Conservation (phyloP, 1,140 invertebrate genomes). For the Wasmannia auropunctata region DNA sequence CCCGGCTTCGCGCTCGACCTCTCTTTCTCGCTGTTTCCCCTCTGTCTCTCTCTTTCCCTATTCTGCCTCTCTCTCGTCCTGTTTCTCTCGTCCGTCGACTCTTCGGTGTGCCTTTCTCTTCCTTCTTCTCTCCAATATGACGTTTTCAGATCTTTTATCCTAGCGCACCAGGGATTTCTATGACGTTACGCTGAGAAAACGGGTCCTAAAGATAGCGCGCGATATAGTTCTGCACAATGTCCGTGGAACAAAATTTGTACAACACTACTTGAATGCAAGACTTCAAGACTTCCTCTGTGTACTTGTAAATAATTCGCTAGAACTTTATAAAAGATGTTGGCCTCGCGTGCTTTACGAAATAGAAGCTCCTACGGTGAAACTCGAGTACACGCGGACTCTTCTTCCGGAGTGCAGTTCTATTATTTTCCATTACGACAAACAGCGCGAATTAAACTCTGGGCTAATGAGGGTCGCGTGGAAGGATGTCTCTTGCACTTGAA, state of each 20-base stretch:
- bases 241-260: not conserved
- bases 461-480: not conserved
- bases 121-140: constrained; percentile 28
- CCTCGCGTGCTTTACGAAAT: not conserved
- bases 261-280: not conserved
- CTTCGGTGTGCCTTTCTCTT: not conserved
- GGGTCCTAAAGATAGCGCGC: not conserved
- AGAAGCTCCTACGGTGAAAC: not conserved
- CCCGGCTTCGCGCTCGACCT: constrained; percentile 57
- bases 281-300: not conserved
- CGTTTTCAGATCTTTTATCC: constrained; percentile 42
- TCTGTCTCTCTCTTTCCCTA: not conserved
- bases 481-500: not conserved
- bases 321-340: not conserved
- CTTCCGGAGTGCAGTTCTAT: not conserved
- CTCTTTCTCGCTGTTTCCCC: constrained; percentile 40
- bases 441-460: not conserved
- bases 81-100: not conserved
- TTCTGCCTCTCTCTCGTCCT: not conserved
- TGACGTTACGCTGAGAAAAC: constrained; percentile 23
- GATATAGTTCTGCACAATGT: not conserved
- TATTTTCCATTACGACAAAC: constrained; percentile 6
- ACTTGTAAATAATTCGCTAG: not conserved
- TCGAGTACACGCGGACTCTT: not conserved
- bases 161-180: constrained; percentile 14